These are phyloP conservation scores for Tetrao urogallus DNA, from an alignment of 2,113 vertebrate genomes.

Conservation along the genomic window DNA sequence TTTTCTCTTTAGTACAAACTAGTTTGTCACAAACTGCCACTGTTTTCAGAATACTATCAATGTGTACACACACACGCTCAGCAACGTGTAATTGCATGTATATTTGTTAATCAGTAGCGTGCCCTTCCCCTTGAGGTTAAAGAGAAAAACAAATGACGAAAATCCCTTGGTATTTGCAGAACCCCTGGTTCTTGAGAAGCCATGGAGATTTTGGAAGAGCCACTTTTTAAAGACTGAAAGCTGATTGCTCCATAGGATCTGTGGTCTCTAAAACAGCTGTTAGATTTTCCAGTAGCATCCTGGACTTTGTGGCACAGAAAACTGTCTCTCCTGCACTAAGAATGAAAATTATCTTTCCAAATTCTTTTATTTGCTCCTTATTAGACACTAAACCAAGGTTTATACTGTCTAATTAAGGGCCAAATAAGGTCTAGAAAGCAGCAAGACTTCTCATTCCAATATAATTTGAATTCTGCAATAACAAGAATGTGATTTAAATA, in stretches of 20 bases:
- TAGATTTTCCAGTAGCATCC: not conserved
- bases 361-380: not conserved
- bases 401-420: not conserved
- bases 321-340: not conserved
- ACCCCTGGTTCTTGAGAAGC: not conserved
- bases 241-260: not conserved
- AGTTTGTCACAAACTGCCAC: not conserved
- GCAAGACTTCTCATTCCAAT: not conserved
- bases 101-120: not conserved
- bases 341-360: not conserved
- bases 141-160: not conserved
- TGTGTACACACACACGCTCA: not conserved
- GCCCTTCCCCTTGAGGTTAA: not conserved
- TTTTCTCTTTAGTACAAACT: constrained; percentile 1
- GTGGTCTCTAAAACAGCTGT: not conserved
- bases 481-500: constrained; percentile 11
- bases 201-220: not conserved
- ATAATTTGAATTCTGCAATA: not conserved
- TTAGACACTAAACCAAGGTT: not conserved
- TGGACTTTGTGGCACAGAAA: not conserved
- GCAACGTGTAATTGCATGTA: not conserved
- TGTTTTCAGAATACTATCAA: not conserved
- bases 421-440: not conserved
- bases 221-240: not conserved
- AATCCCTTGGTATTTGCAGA: not conserved